A percentile compares a stretch with the other conserved stretches of the same genome.
phyloP scores from a whole-genome alignment of 2,888 invertebrate species.

The Noctua comes region DNA sequence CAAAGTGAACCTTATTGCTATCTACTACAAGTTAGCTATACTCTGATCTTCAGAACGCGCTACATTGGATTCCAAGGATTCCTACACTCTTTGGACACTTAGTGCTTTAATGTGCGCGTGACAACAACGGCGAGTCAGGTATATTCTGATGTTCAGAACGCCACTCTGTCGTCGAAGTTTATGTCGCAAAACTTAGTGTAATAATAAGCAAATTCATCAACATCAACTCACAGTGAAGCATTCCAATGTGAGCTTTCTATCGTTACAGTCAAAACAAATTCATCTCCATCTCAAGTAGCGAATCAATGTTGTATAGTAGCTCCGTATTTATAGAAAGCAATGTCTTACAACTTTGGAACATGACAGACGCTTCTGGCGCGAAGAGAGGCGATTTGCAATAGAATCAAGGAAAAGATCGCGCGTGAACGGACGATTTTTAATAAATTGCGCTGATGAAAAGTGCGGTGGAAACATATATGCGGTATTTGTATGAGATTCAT shows the following conservation, averaged over 20 bases:
- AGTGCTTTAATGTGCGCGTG: not conserved
- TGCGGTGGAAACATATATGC: not conserved
- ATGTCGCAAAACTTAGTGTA: not conserved
- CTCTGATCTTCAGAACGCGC: constrained; percentile 14
- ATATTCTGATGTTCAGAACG: constrained; percentile 43
- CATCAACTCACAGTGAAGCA: not conserved
- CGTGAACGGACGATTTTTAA: constrained; percentile 23
- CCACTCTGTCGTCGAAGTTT: not conserved
- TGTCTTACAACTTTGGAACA: not conserved
- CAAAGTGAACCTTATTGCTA: not conserved
- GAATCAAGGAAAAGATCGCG: not conserved
- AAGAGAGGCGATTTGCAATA: not conserved
- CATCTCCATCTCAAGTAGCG: not conserved
- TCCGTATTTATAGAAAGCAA: not conserved
- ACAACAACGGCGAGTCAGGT: not conserved
- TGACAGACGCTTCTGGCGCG: not conserved
- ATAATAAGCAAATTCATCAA: not conserved
- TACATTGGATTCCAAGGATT: not conserved
- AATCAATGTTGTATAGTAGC: not conserved
- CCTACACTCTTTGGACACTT: not conserved
- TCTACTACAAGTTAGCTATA: not conserved
- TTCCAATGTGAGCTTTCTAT: not conserved
- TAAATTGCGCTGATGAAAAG: constrained; percentile 10
- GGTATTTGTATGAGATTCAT: not conserved
- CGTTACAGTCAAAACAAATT: not conserved